A percentile compares a stretch with the other conserved stretches of the same genome.
Evolutionary conservation across 1,140 invertebrate genomes (phyloP).

Genomic region (Adoxophyes honmai): DNA sequence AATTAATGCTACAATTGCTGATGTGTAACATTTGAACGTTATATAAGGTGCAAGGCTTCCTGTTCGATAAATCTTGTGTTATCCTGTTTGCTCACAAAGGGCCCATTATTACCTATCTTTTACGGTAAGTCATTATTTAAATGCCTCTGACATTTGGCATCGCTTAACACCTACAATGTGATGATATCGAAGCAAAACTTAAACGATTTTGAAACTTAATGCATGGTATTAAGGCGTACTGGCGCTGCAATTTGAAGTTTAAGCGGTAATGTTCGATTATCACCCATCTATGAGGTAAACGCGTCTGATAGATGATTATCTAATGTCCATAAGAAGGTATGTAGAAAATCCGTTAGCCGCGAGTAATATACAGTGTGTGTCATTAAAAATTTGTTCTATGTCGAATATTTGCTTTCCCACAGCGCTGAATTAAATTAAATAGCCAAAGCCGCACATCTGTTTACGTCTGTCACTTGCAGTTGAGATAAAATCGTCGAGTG

Average conservation of each 20-base stretch:
- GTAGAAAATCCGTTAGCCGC: neutral
- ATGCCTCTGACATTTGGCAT: conserved; percentile 29
- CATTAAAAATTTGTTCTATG: neutral
- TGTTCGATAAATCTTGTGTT: conserved; percentile 30
- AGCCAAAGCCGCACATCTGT: no score
- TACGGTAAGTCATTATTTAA: conserved; percentile 26
- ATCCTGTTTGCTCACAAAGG: conserved; percentile 13
- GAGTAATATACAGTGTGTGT: conserved; percentile 18
- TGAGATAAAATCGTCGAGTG: neutral
- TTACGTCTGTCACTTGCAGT: no score
- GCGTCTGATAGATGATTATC: conserved; percentile 21
- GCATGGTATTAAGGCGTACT: neutral
- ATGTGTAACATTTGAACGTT: neutral
- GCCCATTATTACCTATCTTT: conserved; percentile 24
- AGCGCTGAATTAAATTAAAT: neutral
- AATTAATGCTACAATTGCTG: conserved; percentile 28
- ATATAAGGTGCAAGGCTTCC: conserved; percentile 24
- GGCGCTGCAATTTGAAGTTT: neutral
- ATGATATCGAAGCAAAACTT: neutral
- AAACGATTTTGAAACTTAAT: neutral
- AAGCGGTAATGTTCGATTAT: neutral
- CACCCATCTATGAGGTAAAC: neutral
- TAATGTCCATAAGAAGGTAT: conserved; percentile 21
- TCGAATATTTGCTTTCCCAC: neutral
- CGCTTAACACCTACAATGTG: conserved; percentile 19